Conservation (phyloP, 2,113 vertebrate genomes). For the Solenodon paradoxus region DNA sequence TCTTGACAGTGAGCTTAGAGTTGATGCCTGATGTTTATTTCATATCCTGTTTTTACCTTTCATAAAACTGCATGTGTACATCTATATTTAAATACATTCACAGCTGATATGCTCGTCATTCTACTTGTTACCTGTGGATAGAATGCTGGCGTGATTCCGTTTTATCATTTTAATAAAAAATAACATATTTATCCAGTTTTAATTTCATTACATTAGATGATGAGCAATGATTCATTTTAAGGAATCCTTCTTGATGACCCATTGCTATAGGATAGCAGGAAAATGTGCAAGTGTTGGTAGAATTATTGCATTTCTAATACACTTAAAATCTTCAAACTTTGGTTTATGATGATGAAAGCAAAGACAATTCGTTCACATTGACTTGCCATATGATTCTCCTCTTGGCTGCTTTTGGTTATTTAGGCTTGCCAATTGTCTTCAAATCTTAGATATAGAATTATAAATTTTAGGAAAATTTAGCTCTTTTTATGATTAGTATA, state of each 20-base stretch:
- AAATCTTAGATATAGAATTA: background rate
- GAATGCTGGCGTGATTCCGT: constrained; percentile 72
- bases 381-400: background rate
- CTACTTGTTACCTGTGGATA: constrained; percentile 77
- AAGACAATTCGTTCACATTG: background rate
- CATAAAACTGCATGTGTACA: constrained; percentile 79
- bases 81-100: constrained; percentile 85
- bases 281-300: background rate
- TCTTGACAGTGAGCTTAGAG: constrained; percentile 86
- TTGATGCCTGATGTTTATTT: constrained; percentile 90
- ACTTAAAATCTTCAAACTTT: background rate
- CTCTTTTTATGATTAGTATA: background rate
- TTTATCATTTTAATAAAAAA: constrained; percentile 66
- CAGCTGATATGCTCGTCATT: constrained; percentile 75
- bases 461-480: background rate
- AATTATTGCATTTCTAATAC: background rate
- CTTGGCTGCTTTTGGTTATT: background rate
- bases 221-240: constrained; percentile 45
- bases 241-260: background rate
- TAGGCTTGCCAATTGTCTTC: background rate
- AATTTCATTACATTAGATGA: constrained; percentile 71
- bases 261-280: background rate
- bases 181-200: constrained; percentile 49
- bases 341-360: background rate
- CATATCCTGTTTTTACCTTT: constrained; percentile 84